Base-by-base conservation (phyloP, 2,888 invertebrate species). In the Molorchus minor region DNA sequence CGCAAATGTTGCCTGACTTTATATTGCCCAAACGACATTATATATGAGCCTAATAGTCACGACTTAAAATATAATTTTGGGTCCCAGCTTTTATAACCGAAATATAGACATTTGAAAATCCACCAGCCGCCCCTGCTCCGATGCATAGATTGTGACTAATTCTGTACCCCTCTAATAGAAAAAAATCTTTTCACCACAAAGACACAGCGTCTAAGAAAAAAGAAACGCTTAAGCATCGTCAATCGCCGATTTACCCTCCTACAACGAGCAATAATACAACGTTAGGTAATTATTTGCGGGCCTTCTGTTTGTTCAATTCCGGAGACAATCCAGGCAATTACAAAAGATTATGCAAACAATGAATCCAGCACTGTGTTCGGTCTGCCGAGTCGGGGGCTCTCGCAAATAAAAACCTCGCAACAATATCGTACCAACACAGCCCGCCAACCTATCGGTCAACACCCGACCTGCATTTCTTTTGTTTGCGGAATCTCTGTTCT, bases 281-380 rank as follows among this genome's bases (percentile, higher is more conserved):
- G 30, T 52, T 52, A n/a, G n/a, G n/a, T n/a, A 52, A 52, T 52
- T 40, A 52, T 41, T 16, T 3, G 19, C 17, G 41, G 20, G 41
- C 12, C 12, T 41, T 41, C 40, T 41, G 52, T 52, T 25, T 30
- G 40, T 41, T 52, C 40, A 12, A 30, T 52, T 30, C 41, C 7
- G 38, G 25, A n/a, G 40, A 38, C 49, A 38, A 38, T 49, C 40
- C 52, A 7, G 29, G 52, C 41, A 52, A 52, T 58, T 43, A 58
- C 36, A 52, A 56, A 62, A 56, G 55, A 52, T 49, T 55, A 47
- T 43, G 49, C 47, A 54, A 62, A 58, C 58, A 59, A 56, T 56
- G 33, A 41, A 47, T 51, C 33, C 47, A 44, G 43, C 53, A 41
- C 5, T 5, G 62, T 41, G 41, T 43, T n/a, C 16, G 52, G 21